Evolutionary conservation across 2,797 vertebrate species (phyloP).

Genomic region (Epinephelus coioides): DNA sequence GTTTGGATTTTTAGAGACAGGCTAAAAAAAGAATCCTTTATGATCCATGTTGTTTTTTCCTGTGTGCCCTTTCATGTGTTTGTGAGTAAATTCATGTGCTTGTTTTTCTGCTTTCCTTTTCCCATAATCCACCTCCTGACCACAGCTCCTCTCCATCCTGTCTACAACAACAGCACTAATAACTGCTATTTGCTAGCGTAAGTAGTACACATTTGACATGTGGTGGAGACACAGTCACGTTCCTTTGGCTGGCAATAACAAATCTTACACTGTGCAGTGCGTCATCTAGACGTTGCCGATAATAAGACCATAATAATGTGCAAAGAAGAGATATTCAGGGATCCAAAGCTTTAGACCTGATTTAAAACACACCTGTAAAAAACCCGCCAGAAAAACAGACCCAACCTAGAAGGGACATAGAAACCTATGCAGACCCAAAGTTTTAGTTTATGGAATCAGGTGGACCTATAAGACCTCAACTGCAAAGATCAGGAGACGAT

Average conservation of each 20-base stretch:
- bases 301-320: no score
- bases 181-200: conserved; percentile 34
- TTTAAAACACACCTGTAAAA: no score
- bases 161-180: conserved; percentile 46
- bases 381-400: no score
- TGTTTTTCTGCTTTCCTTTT: conserved; percentile 24
- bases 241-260: conserved; percentile 29
- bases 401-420: no score
- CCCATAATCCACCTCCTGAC: conserved; percentile 27
- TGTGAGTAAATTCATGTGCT: background rate
- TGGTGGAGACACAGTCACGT: conserved; percentile 32
- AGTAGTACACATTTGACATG: conserved; percentile 10
- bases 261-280: background rate
- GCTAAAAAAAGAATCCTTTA: conserved; percentile 18
- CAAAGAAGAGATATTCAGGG: no score
- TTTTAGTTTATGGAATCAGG: no score
- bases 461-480: no score
- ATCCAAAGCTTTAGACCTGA: no score
- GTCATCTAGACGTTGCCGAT: background rate
- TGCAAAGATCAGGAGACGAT: no score
- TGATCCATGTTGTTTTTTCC: conserved; percentile 29
- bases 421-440: no score
- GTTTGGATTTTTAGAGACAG: conserved; percentile 11
- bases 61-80: background rate
- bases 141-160: conserved; percentile 16